phyloP scores from a whole-genome alignment of 2,797 vertebrate species.

The Muscicapa striata region DNA sequence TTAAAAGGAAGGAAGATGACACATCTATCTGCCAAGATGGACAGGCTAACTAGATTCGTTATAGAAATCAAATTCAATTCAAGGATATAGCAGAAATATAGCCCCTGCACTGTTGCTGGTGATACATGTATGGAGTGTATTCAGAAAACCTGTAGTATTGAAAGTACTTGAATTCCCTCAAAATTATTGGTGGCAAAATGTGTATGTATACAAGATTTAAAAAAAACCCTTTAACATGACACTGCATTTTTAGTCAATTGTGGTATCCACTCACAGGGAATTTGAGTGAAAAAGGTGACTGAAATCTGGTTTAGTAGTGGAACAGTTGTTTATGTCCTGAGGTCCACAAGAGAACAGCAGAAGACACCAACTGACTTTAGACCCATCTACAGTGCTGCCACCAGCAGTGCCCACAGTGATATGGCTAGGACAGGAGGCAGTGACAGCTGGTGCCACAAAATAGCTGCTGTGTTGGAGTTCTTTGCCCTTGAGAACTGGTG shows the following conservation, averaged over 20 bases:
- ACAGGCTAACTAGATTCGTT: neutral
- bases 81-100: neutral
- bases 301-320: neutral
- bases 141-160: neutral
- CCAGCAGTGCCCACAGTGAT: neutral
- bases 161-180: neutral
- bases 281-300: neutral
- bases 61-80: neutral
- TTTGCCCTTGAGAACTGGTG: slow-evolving; percentile 28
- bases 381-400: neutral
- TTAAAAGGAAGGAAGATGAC: neutral
- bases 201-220: neutral
- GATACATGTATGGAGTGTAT: neutral
- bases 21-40: neutral
- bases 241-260: rapidly evolving
- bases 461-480: neutral
- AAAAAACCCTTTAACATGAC: neutral
- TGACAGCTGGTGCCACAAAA: neutral
- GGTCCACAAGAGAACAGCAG: neutral
- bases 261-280: neutral
- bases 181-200: neutral
- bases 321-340: neutral
- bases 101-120: neutral
- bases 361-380: neutral
- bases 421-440: neutral